Evolutionary conservation across 2,888 invertebrate species (phyloP), one percentile per base, ranked within the genome.

Genomic region (Brassicogethes aeneus): DNA sequence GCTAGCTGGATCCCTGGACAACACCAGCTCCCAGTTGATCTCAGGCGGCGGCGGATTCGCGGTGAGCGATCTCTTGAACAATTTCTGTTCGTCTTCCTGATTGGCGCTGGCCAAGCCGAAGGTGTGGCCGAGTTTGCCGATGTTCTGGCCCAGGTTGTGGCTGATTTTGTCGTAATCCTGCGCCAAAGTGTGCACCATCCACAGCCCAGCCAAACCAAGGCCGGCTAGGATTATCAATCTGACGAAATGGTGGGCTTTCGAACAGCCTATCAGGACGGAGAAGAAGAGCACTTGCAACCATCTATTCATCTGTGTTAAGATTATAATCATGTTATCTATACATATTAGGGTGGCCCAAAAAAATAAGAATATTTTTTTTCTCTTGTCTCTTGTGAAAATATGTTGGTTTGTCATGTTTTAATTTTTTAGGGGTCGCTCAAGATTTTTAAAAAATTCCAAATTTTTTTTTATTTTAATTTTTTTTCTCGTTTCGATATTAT

Each of bases 161-260:
- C 48, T 52, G 35, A 69, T 68, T 42, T 60, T 61, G 45, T 60
- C 61, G 51, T 64, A 70, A 51, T 71, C 70, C 50, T 67, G 64
- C 2, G 70, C 70, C 30, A 71, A 54, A 31, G 61, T 61, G 40
- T 71, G 70, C 23, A 71, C 52, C 65, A 71, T 64, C 65, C 68
- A 72, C 45, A 72, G 49, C 8, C 71, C 71, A 10, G 64, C 66
- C 38, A 72, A 55, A 10, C 71, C 71, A 40, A 70, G 51, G 8
- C 60, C 61, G 5, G 68, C 68, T 42, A 71, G 48, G 29, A 71
- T 46, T 8, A 68, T 59, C 29, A 71, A 41, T 45, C 63, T 59
- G 29, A 71, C 57, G 47, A 69, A 62, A 49, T 66, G 65, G 17
- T 65, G 54, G 31, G 66, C 65, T 52, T 65, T 68, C 12, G 59